These are phyloP conservation scores for Leptonema lineaticorne DNA, from an alignment of 1,140 invertebrate species.

Conservation along the genomic window DNA sequence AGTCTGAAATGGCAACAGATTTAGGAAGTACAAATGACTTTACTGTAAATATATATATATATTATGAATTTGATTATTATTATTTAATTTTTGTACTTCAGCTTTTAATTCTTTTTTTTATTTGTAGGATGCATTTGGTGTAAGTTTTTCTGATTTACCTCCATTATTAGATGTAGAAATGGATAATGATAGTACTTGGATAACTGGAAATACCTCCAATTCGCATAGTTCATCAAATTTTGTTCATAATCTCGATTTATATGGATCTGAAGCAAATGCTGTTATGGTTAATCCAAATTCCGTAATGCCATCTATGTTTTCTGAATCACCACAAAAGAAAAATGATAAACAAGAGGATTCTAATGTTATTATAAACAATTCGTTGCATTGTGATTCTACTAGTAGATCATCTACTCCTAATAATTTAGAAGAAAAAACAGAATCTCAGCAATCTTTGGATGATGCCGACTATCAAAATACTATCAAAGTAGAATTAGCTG, in stretches of 20 bases:
- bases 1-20: slow-evolving; percentile 75
- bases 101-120: slow-evolving; percentile 11
- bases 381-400: slow-evolving; percentile 47
- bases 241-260: slow-evolving; percentile 71
- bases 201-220: slow-evolving; percentile 58
- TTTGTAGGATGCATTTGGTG: slow-evolving; percentile 53
- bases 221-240: slow-evolving; percentile 60
- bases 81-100: background rate
- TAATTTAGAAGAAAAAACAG: slow-evolving; percentile 61
- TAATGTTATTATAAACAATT: slow-evolving; percentile 53
- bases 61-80: background rate
- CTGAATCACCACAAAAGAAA: slow-evolving; percentile 55
- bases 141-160: slow-evolving; percentile 66
- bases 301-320: slow-evolving; percentile 65
- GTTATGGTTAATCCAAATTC: slow-evolving; percentile 80
- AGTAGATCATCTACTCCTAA: slow-evolving; percentile 50
- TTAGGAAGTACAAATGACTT: slow-evolving; percentile 67
- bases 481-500: slow-evolving; percentile 43
- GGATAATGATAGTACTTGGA: slow-evolving; percentile 59
- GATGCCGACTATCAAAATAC: background rate
- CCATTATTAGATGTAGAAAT: slow-evolving; percentile 66
- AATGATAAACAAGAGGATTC: slow-evolving; percentile 54
- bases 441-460: slow-evolving; percentile 65
- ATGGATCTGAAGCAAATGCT: slow-evolving; percentile 68
- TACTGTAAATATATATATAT: slow-evolving; percentile 48